phyloP scores from a whole-genome alignment of 2,797 vertebrate genomes.

The Leptodactylus fallax region DNA sequence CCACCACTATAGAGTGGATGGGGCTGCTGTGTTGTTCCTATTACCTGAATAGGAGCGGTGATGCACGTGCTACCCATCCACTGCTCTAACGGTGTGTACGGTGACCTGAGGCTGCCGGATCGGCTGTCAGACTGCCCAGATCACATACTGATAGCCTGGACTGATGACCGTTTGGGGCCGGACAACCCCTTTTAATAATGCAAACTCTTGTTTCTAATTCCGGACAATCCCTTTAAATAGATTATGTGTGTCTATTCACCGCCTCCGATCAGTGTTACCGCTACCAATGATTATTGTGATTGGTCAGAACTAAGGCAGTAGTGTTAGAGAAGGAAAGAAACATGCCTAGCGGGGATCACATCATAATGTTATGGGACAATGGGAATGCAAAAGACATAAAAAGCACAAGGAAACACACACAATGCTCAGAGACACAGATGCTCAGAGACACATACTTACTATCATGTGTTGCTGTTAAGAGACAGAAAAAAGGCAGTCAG shows the following conservation, averaged over 20 bases:
- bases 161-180: too few relatives aligned
- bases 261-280: too few relatives aligned
- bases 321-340: neutral
- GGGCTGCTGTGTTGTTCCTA: too few relatives aligned
- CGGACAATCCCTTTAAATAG: neutral
- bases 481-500: slow-evolving; percentile 5
- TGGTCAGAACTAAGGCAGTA: neutral
- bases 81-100: too few relatives aligned
- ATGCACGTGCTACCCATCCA: too few relatives aligned
- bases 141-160: too few relatives aligned
- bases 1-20: too few relatives aligned
- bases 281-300: neutral
- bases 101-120: too few relatives aligned
- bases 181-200: neutral
- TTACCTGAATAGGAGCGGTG: too few relatives aligned
- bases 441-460: slow-evolving; percentile 42
- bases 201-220: neutral
- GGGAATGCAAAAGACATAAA: neutral
- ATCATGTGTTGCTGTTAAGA: slow-evolving; percentile 53
- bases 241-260: too few relatives aligned
- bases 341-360: neutral
- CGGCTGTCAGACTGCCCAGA: too few relatives aligned
- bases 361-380: neutral
- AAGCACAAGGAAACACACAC: neutral
- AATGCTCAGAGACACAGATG: neutral